These are phyloP conservation scores for Chamaetylas fuelleborni DNA, from an alignment of 2,113 vertebrate genomes.

Conservation along the genomic window DNA sequence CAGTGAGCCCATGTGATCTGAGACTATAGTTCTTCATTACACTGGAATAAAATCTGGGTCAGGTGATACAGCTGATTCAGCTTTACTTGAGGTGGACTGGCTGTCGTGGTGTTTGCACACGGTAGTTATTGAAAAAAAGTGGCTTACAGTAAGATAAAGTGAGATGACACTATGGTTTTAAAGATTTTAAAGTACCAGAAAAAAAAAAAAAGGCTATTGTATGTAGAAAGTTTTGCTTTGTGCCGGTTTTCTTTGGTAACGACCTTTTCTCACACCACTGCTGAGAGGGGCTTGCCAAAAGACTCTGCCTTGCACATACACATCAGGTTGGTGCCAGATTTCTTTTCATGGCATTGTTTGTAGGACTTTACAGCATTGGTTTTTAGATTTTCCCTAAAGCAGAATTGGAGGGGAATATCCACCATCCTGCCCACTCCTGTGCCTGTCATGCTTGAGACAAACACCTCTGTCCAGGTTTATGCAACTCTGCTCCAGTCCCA, in stretches of 20 bases:
- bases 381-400: background rate
- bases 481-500: background rate
- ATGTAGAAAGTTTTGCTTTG: background rate
- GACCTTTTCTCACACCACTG: background rate
- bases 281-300: background rate
- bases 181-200: background rate
- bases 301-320: background rate
- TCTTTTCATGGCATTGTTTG: background rate
- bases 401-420: background rate
- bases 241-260: background rate
- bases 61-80: background rate
- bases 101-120: background rate
- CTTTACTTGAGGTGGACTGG: background rate
- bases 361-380: background rate
- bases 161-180: background rate
- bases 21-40: background rate
- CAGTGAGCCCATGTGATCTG: background rate
- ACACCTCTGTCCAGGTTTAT: background rate
- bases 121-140: background rate
- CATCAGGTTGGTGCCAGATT: background rate
- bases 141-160: background rate
- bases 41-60: background rate
- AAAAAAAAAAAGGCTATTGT: background rate
- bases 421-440: rapidly evolving
- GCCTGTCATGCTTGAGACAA: background rate